A percentile compares a stretch with the other conserved stretches of the same genome.
These are phyloP conservation scores for Alectoris magna DNA, from an alignment of 2,797 vertebrate species.

Conservation along the genomic window DNA sequence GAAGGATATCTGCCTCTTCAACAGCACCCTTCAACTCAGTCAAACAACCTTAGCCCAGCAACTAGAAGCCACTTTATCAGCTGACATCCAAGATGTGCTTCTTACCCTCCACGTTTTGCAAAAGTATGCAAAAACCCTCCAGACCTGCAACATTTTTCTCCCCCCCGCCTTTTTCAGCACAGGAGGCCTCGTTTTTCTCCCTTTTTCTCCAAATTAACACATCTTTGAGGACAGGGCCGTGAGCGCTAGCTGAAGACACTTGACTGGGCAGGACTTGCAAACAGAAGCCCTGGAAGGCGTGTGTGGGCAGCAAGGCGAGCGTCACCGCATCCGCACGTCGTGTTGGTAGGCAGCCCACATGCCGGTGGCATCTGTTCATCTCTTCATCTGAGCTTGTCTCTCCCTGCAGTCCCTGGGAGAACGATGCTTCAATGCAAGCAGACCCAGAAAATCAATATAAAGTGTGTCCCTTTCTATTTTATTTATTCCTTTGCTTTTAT, in stretches of 20 bases:
- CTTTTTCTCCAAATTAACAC: not conserved
- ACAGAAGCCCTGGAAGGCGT: slow-evolving; percentile 58
- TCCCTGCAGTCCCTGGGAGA: slow-evolving; percentile 43
- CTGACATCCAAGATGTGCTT: not conserved
- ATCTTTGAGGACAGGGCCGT: not conserved
- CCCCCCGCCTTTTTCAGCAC: not conserved
- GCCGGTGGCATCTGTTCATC: slow-evolving; percentile 48
- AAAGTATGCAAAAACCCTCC: not conserved
- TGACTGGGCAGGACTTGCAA: slow-evolving; percentile 40
- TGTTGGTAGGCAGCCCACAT: slow-evolving; percentile 60
- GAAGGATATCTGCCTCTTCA: not conserved
- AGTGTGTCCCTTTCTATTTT: slow-evolving; percentile 35
- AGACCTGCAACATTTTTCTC: fast-evolving
- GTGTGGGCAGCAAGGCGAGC: slow-evolving; percentile 52
- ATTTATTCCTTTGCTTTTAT: slow-evolving; percentile 38
- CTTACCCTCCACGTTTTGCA: not conserved
- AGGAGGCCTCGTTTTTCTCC: not conserved
- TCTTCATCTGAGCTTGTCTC: slow-evolving; percentile 1
- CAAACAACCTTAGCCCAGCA: not conserved
- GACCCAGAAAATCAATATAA: slow-evolving; percentile 55
- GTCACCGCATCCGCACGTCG: slow-evolving; percentile 47
- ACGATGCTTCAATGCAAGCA: slow-evolving; percentile 51
- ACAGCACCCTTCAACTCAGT: not conserved
- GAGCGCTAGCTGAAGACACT: slow-evolving; percentile 15
- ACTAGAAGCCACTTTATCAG: not conserved